A percentile compares a stretch with the other conserved stretches of the same genome.
Conservation (phyloP, 2,113 vertebrate species). For the Garra rufa region DNA sequence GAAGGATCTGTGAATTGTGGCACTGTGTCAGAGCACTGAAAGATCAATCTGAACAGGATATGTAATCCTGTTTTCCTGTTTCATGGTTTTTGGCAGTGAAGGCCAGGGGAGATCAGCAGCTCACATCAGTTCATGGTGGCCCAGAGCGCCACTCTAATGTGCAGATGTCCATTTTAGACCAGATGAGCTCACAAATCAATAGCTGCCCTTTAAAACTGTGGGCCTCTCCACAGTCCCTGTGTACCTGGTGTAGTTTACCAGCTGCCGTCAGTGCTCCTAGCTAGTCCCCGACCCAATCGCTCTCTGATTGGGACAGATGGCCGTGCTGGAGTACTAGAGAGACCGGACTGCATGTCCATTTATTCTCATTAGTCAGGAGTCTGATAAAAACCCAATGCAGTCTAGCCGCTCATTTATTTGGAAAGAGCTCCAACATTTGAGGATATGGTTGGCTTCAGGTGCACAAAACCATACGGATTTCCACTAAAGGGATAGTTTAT, state of each 20-base stretch:
- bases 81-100: background rate
- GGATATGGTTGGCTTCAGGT: background rate
- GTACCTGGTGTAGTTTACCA: slow-evolving; percentile 25
- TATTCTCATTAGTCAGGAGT: slow-evolving; percentile 66
- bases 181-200: slow-evolving; percentile 39
- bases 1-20: background rate
- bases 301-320: slow-evolving; percentile 64
- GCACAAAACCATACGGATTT: background rate
- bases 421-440: background rate
- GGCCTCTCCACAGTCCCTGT: background rate
- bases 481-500: background rate
- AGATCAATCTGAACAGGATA: background rate
- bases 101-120: background rate
- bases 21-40: background rate
- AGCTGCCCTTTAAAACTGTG: background rate
- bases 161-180: slow-evolving; percentile 46
- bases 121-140: background rate
- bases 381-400: slow-evolving; percentile 9
- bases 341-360: slow-evolving; percentile 59
- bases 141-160: slow-evolving; percentile 22
- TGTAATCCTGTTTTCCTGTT: background rate
- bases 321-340: slow-evolving; percentile 46
- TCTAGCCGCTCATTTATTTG: slow-evolving; percentile 3
- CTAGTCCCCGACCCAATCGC: slow-evolving; percentile 23
- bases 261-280: background rate